phyloP scores from a whole-genome alignment of 2,797 vertebrate genomes.

The Geranospiza caerulescens region DNA sequence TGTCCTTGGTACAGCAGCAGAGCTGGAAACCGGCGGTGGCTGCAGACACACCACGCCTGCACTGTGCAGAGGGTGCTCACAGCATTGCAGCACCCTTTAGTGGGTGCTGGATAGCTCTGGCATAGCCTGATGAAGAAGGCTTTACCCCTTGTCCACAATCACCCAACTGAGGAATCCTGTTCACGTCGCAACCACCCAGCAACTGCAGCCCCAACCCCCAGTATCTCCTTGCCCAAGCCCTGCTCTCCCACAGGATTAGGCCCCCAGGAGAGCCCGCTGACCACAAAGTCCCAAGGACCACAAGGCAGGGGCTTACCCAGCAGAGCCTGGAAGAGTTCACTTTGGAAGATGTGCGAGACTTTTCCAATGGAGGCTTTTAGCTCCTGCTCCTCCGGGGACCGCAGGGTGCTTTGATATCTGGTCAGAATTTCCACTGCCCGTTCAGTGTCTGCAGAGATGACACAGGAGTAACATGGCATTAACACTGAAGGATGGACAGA shows the following conservation, averaged over 20 bases:
- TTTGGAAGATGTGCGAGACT: slow-evolving; percentile 37
- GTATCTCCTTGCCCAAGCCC: neutral
- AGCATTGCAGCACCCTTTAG: neutral
- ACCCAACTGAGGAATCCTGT: neutral
- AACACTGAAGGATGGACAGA: neutral
- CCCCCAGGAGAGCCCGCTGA: neutral
- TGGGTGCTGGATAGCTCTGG: neutral
- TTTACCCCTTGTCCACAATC: neutral
- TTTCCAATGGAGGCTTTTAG: slow-evolving; percentile 85
- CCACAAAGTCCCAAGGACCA: neutral
- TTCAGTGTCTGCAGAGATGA: slow-evolving; percentile 80
- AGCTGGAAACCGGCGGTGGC: neutral
- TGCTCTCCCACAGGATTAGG: fast-evolving
- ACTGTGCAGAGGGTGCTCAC: neutral
- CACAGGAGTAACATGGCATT: slow-evolving; percentile 28
- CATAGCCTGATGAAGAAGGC: neutral
- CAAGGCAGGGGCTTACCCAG: slow-evolving; percentile 33
- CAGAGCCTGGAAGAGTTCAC: slow-evolving; percentile 40
- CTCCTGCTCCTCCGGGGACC: slow-evolving; percentile 82
- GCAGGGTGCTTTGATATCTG: slow-evolving; percentile 85
- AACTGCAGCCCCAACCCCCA: neutral
- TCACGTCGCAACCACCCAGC: neutral
- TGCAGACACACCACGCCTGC: neutral
- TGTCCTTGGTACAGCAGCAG: neutral
- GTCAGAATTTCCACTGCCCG: slow-evolving; percentile 85